phyloP scores from a whole-genome alignment of 2,888 invertebrate genomes.

The Muschampia plurimacula region DNA sequence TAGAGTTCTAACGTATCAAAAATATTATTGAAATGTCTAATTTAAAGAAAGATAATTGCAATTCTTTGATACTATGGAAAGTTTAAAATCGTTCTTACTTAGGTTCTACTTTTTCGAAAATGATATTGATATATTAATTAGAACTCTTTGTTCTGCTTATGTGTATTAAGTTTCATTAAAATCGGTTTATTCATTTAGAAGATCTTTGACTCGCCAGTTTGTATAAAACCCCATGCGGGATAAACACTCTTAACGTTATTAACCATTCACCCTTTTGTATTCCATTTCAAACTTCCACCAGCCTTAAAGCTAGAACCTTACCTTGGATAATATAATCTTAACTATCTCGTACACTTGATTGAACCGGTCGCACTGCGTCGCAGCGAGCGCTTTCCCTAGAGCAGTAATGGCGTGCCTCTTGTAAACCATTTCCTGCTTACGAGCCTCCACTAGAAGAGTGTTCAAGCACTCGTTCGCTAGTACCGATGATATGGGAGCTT shows the following conservation, averaged over 20 bases:
- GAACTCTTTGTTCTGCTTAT: no score
- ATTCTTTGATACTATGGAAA: no score
- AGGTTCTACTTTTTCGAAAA: no score
- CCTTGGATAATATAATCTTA: conserved; percentile 89
- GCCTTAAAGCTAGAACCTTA: conserved; percentile 57
- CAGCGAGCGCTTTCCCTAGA: conserved; percentile 90
- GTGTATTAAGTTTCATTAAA: no score
- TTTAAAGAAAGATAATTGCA: no score
- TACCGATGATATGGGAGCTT: conserved; percentile 61
- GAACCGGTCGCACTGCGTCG: conserved; percentile 90
- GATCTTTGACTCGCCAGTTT: no score
- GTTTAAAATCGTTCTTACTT: no score
- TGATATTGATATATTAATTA: no score
- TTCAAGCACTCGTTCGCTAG: conserved; percentile 85
- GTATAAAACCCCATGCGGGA: no score
- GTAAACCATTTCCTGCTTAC: conserved; percentile 92
- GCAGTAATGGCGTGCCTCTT: conserved; percentile 90
- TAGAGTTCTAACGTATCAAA: no score
- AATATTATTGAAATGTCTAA: no score
- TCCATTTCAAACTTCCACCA: not conserved
- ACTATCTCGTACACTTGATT: conserved; percentile 92
- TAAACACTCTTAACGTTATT: not conserved
- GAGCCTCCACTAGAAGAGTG: conserved; percentile 91
- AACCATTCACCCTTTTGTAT: not conserved
- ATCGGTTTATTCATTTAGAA: no score